Percentiles rank a stretch among this genome's conserved stretches.
Evolutionary conservation across 2,797 vertebrate species (phyloP).

Genomic region (Dermochelys coriacea): DNA sequence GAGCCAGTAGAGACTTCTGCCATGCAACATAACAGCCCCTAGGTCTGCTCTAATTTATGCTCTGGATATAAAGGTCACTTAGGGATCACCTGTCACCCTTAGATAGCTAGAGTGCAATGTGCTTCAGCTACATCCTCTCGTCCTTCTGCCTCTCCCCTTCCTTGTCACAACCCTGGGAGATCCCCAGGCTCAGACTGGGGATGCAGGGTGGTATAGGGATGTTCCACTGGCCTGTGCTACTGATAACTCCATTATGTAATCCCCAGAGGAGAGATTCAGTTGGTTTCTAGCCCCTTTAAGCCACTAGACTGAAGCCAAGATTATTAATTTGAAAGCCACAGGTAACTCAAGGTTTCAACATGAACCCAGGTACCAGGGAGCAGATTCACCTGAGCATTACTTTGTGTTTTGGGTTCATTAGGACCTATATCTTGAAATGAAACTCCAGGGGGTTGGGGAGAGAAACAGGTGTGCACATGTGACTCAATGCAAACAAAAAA

Average conservation of each 20-base stretch:
- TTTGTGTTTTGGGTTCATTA: too few species aligned
- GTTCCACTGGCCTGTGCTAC: neutral
- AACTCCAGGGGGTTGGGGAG: too few species aligned
- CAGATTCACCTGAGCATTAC: too few species aligned
- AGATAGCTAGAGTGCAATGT: neutral
- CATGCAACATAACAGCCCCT: neutral
- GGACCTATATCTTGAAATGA: too few species aligned
- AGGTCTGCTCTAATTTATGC: neutral
- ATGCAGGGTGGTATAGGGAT: neutral
- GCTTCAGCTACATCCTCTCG: neutral
- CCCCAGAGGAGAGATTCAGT: neutral
- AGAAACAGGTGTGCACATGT: too few species aligned
- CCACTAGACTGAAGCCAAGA: neutral
- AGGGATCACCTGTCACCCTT: neutral
- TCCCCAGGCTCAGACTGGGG: neutral
- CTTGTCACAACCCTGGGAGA: neutral
- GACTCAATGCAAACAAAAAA: too few species aligned
- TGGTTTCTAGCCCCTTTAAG: too few species aligned
- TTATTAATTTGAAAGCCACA: neutral
- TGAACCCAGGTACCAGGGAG: too few species aligned
- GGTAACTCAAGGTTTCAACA: neutral
- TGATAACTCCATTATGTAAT: neutral
- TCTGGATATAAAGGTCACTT: neutral
- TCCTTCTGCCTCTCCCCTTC: neutral
- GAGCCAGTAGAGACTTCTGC: neutral